A percentile compares a stretch with the other conserved stretches of the same genome.
Conservation (phyloP, 1,140 invertebrate genomes). For the Argopecten irradians region DNA sequence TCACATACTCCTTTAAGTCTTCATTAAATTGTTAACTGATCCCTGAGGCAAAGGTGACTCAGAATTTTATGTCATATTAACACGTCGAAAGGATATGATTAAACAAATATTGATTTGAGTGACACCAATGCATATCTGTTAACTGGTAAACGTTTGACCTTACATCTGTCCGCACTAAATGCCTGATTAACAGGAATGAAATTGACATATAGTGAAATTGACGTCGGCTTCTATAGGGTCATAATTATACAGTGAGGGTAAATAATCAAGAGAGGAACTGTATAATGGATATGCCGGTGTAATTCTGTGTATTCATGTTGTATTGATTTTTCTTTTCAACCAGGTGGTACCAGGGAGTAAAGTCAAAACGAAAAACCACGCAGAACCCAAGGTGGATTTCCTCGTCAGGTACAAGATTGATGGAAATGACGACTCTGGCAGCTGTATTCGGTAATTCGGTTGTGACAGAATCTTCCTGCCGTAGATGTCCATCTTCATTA, state of each 20-base stretch:
- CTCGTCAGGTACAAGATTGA: background rate
- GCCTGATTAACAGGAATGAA: background rate
- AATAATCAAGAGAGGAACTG: background rate
- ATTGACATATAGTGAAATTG: background rate
- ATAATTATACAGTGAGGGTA: background rate
- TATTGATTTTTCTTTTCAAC: conserved; percentile 11
- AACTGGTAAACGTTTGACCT: background rate
- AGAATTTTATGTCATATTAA: background rate
- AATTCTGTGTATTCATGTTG: background rate
- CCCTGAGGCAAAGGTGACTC: background rate
- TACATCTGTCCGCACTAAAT: background rate
- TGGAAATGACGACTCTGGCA: background rate
- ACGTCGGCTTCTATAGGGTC: background rate
- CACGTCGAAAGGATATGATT: background rate
- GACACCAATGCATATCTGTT: background rate
- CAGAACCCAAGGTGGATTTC: background rate
- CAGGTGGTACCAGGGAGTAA: background rate
- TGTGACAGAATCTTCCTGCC: background rate
- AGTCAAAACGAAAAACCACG: background rate
- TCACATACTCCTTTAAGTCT: too few species aligned
- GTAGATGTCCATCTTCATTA: background rate
- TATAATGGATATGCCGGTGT: background rate
- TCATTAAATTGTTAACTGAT: too few species aligned
- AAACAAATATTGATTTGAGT: background rate
- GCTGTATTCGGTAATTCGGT: background rate